These are phyloP conservation scores for Napeogenes sylphis DNA, from an alignment of 2,888 invertebrate genomes.

Conservation along the genomic window DNA sequence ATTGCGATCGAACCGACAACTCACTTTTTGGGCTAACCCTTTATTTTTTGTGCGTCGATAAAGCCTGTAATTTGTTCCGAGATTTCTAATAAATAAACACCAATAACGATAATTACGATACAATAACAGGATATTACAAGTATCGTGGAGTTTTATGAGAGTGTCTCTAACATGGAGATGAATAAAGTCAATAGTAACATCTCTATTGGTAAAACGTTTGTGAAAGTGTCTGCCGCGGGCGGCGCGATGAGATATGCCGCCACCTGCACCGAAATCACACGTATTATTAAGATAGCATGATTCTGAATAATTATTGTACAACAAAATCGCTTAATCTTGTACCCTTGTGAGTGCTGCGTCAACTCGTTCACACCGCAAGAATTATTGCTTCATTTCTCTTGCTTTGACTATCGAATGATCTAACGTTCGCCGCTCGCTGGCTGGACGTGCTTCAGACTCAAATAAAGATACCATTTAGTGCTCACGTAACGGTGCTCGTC, in stretches of 20 bases:
- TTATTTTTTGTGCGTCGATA: slow-evolving; percentile 71
- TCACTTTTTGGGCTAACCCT: slow-evolving; percentile 77
- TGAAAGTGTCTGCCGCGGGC: slow-evolving; percentile 66
- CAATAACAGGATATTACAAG: slow-evolving; percentile 76
- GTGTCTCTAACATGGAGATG: slow-evolving; percentile 58
- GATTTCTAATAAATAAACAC: slow-evolving; percentile 77
- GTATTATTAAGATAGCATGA: slow-evolving; percentile 63
- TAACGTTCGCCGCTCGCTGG: slow-evolving; percentile 37
- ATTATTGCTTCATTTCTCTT: slow-evolving; percentile 61
- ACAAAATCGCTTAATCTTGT: slow-evolving; percentile 65
- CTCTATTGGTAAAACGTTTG: slow-evolving; percentile 72
- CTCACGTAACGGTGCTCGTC: slow-evolving; percentile 50
- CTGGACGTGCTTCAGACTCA: slow-evolving; percentile 59
- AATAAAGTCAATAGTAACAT: slow-evolving; percentile 68
- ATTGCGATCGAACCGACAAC: slow-evolving; percentile 75
- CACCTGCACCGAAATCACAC: slow-evolving; percentile 65
- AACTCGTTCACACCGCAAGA: slow-evolving; percentile 59
- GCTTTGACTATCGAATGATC: slow-evolving; percentile 49
- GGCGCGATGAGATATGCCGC: slow-evolving; percentile 69
- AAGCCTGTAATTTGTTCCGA: slow-evolving; percentile 75
- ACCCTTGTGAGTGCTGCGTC: slow-evolving; percentile 54
- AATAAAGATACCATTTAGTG: slow-evolving; percentile 63
- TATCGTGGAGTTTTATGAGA: slow-evolving; percentile 60
- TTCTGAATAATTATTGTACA: slow-evolving; percentile 67
- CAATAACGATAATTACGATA: slow-evolving; percentile 77